Evolutionary conservation across 2,888 invertebrate species (phyloP).

Genomic region (Microplitis deprimator): DNA sequence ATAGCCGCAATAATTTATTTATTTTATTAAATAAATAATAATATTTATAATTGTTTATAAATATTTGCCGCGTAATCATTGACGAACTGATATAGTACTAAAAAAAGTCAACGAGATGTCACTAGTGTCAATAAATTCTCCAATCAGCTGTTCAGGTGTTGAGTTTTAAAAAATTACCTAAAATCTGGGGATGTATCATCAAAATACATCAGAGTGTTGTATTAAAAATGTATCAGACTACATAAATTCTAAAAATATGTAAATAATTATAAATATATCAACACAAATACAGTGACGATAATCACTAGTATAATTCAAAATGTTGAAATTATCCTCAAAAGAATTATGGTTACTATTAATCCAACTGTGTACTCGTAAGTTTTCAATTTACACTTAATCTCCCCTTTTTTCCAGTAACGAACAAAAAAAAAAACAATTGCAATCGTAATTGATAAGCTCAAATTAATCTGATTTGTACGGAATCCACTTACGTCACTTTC

Average conservation of each 20-base stretch:
- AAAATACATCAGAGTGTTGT: not conserved
- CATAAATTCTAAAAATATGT: not conserved
- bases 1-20: not conserved
- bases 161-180: not conserved
- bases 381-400: not conserved
- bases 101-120: not conserved
- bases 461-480: not conserved
- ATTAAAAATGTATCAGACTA: not conserved
- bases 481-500: not conserved
- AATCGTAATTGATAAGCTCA: not conserved
- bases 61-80: not conserved
- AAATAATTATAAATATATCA: not conserved
- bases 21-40: not conserved
- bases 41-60: not conserved
- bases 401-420: not conserved
- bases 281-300: not conserved
- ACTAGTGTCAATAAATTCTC: not conserved
- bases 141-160: not conserved
- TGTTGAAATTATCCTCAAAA: not conserved
- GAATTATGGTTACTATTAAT: constrained; percentile 8
- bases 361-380: constrained; percentile 17
- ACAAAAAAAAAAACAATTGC: not conserved
- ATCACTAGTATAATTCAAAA: not conserved
- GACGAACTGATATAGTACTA: not conserved
- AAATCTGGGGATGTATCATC: not conserved